Evolutionary conservation across 1,140 invertebrate genomes (phyloP), one percentile per base, ranked within the genome.

Genomic region (Cardiocondyla obscurior): DNA sequence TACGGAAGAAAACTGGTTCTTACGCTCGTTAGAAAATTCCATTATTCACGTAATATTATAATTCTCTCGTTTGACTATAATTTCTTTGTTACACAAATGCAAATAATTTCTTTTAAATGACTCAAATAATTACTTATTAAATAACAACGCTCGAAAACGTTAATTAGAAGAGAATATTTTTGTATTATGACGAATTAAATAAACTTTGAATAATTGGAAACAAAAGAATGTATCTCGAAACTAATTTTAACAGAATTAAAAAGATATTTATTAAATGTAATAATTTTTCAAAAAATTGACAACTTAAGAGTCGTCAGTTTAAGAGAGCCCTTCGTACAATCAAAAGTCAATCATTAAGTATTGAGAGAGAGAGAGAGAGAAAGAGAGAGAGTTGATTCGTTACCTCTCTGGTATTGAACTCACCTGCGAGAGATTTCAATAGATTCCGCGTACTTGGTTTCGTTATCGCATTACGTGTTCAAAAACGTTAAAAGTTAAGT

Each of bases 351-450:
- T 73, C 2, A 4, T 19, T 46, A 44, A 0, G 7, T 3, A 39
- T 6, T 16, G 30, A 67, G 16, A 2, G 3, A 30, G 22, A n/a
- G n/a, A n/a, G n/a, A n/a, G n/a, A n/a, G n/a, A n/a, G n/a, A n/a
- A n/a, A n/a, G n/a, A n/a, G n/a, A n/a, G n/a, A n/a, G n/a, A n/a
- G n/a, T n/a, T n/a, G n/a, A n/a, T n/a, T n/a, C n/a, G n/a, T n/a
- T n/a, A n/a, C n/a, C n/a, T n/a, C n/a, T 55, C 65, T 58, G 70
- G 42, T 74, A 77, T 82, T 77, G 42, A 76, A 62, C 57, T 74
- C 55, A 82, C 69, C 46, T 30, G 25, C 42, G 51, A 42, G 72
- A 74, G 79, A 77, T 60, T 60, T 60, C 55, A 82, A 82, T 72
- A 74, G 72, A 76, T 76, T 62, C 72, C 46, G 28, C 72, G 19